Evolutionary conservation across 2,888 invertebrate species (phyloP).

Genomic region (Lochmaea crataegi): DNA sequence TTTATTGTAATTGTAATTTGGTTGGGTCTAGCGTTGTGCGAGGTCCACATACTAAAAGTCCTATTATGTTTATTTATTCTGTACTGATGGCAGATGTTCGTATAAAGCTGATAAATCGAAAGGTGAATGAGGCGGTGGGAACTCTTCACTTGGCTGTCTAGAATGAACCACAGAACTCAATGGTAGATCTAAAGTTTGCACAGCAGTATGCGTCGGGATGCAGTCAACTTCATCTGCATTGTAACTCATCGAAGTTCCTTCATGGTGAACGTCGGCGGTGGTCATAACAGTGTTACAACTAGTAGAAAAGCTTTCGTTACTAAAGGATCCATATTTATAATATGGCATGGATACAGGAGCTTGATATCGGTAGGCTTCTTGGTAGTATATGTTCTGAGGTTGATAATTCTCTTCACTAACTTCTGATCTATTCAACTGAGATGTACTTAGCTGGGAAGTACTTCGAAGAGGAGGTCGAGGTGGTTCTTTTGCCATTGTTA

Average conservation of each 20-base stretch:
- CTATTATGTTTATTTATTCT: no score
- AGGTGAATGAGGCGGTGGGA: constrained; percentile 88
- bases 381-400: constrained; percentile 60
- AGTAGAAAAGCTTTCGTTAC: constrained; percentile 48
- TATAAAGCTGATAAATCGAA: constrained; percentile 76
- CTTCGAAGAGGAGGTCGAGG: constrained; percentile 87
- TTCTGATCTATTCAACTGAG: constrained; percentile 72
- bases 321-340: constrained; percentile 53
- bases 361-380: constrained; percentile 44
- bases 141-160: constrained; percentile 88
- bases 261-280: constrained; percentile 87
- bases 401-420: constrained; percentile 64
- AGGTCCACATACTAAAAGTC: no score
- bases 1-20: no score
- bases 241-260: constrained; percentile 68
- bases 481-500: constrained; percentile 86
- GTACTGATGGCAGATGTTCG: constrained; percentile 69
- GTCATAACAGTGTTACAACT: constrained; percentile 72
- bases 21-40: no score
- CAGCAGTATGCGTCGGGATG: constrained; percentile 66
- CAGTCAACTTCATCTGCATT: constrained; percentile 73
- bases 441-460: constrained; percentile 83
- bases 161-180: constrained; percentile 83
- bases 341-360: constrained; percentile 52
- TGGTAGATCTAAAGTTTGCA: constrained; percentile 72